These are phyloP conservation scores for Tipula unca DNA, from an alignment of 2,888 invertebrate genomes.

Conservation along the genomic window DNA sequence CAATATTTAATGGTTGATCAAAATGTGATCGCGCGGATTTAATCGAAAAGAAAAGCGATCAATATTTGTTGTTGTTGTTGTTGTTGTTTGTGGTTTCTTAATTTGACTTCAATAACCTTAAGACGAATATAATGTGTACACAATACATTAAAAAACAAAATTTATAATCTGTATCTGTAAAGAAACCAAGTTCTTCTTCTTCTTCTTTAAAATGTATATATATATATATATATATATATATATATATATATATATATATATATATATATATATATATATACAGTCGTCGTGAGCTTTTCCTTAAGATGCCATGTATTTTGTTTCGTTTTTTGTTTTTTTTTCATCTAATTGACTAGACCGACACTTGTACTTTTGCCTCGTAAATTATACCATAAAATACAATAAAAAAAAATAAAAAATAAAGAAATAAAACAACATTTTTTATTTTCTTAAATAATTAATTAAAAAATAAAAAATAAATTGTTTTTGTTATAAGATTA, in stretches of 20 bases:
- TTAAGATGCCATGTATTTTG: constrained; percentile 9
- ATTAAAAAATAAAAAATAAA: constrained; percentile 1
- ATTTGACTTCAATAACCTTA: neutral
- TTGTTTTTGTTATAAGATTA: neutral
- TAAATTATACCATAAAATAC: constrained; percentile 19
- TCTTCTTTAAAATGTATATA: neutral
- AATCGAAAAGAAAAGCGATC: neutral
- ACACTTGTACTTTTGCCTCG: constrained; percentile 19
- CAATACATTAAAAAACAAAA: neutral
- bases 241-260: neutral
- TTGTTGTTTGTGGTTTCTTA: neutral
- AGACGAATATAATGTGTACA: neutral
- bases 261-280: neutral
- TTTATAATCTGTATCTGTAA: neutral
- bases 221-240: neutral
- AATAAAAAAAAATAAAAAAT: neutral
- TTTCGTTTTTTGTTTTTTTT: constrained; percentile 10
- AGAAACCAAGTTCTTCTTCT: neutral
- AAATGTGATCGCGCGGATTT: neutral
- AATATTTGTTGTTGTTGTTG: neutral
- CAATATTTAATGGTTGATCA: neutral
- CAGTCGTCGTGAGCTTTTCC: neutral
- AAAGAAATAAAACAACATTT: constrained; percentile 3
- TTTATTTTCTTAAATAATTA: constrained; percentile 16
- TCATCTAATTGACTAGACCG: constrained; percentile 18